A percentile compares a stretch with the other conserved stretches of the same genome.
These are phyloP conservation scores for Sphecodes monilicornis DNA, from an alignment of 2,888 invertebrate species.

Conservation along the genomic window DNA sequence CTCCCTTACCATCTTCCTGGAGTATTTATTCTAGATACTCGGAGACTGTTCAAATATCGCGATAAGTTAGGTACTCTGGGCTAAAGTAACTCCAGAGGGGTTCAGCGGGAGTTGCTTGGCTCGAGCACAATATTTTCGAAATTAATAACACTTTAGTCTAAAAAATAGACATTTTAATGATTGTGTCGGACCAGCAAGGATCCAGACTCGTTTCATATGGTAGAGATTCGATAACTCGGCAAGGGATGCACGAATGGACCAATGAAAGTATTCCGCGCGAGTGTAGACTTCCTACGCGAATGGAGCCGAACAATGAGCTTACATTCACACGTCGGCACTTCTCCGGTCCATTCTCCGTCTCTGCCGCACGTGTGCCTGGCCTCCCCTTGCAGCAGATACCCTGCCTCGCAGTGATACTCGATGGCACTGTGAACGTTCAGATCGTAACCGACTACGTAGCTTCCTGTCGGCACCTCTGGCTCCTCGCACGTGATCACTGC, in stretches of 20 bases:
- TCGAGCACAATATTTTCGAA: neutral
- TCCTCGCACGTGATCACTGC: conserved; percentile 94
- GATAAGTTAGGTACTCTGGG: neutral
- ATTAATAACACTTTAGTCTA: too few species aligned
- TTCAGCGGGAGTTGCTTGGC: neutral
- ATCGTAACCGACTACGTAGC: conserved; percentile 95
- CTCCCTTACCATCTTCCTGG: neutral
- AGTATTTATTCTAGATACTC: neutral
- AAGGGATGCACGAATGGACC: neutral
- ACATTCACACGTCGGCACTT: conserved; percentile 94
- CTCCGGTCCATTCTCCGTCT: conserved; percentile 94
- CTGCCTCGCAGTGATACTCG: conserved; percentile 94
- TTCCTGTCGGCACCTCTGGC: conserved; percentile 93
- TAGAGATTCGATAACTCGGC: neutral
- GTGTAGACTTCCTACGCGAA: neutral
- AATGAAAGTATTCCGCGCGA: too few species aligned
- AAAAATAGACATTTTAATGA: too few species aligned
- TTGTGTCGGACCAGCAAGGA: too few species aligned
- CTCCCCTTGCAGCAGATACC: conserved; percentile 92
- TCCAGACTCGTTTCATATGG: neutral
- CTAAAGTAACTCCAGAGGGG: neutral
- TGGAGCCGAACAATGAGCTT: conserved; percentile 77
- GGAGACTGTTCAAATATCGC: neutral
- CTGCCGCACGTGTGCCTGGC: conserved; percentile 89
- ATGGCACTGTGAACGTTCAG: conserved; percentile 95